Evolutionary conservation across 1,140 invertebrate species (phyloP).

Genomic region (Drosophila carrolli): DNA sequence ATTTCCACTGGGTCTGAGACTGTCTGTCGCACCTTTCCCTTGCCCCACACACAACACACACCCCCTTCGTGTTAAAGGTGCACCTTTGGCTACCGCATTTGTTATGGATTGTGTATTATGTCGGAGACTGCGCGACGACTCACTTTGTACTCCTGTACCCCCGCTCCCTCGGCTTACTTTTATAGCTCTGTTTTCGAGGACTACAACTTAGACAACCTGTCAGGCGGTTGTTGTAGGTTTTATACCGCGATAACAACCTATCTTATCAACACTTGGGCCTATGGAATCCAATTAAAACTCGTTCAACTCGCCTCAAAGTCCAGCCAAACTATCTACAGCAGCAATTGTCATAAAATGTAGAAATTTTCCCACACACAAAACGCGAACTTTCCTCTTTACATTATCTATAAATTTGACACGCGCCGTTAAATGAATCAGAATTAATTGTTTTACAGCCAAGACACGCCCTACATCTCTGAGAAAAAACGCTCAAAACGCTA

Average conservation of each 20-base stretch:
- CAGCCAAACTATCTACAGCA: constrained; percentile 3
- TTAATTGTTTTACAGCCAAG: constrained; percentile 27
- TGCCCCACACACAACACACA: background rate
- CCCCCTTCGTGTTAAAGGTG: background rate
- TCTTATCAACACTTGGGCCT: constrained; percentile 24
- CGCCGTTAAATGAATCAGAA: constrained; percentile 36
- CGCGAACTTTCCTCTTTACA: background rate
- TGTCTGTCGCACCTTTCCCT: constrained; percentile 20
- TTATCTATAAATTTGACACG: constrained; percentile 20
- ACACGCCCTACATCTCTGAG: background rate
- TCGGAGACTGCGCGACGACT: constrained; percentile 29
- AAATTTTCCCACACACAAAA: constrained; percentile 25
- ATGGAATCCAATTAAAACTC: constrained; percentile 23
- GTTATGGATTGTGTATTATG: constrained; percentile 25
- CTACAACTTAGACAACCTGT: constrained; percentile 30
- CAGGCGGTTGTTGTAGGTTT: constrained; percentile 35
- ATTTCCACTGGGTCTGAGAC: constrained; percentile 31
- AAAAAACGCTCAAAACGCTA: background rate
- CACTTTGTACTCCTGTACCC: background rate
- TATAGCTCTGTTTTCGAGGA: constrained; percentile 39
- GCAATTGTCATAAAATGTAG: constrained; percentile 7
- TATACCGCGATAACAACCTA: constrained; percentile 36
- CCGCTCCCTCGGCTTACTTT: background rate
- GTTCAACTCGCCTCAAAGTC: constrained; percentile 28
- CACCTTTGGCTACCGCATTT: constrained; percentile 31